Evolutionary conservation across 2,888 invertebrate genomes (phyloP).

Genomic region (Pandemis corylana): DNA sequence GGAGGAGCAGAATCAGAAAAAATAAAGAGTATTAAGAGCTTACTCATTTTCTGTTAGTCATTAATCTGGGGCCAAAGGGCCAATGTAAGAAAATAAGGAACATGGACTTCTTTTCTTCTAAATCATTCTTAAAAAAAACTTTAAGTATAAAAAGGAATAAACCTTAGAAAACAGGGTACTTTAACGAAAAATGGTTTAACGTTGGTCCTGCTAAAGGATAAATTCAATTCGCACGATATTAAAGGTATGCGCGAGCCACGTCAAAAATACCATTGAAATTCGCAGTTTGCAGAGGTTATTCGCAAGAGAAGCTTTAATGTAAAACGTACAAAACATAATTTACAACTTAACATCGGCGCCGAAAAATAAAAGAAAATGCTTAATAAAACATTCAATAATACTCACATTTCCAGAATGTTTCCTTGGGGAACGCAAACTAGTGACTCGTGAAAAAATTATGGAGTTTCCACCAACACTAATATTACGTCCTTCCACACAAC

Average conservation of each 20-base stretch:
- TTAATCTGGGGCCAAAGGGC: background rate
- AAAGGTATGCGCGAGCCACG: background rate
- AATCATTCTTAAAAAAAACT: background rate
- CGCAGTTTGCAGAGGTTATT: conserved; percentile 2
- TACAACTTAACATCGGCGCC: conserved; percentile 24
- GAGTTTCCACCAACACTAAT: conserved; percentile 45
- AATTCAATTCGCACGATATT: background rate
- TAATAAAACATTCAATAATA: conserved; percentile 47
- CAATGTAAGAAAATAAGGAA: background rate
- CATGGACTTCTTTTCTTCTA: background rate
- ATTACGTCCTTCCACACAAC: conserved; percentile 37
- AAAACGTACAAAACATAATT: background rate
- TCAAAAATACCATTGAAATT: background rate
- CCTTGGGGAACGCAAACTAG: conserved; percentile 46
- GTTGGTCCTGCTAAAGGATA: background rate
- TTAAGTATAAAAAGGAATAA: background rate
- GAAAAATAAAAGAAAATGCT: conserved; percentile 6
- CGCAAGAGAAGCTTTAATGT: background rate
- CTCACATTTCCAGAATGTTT: conserved; percentile 55
- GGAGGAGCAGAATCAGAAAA: background rate
- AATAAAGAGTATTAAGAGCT: no score
- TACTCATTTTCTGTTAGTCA: no score
- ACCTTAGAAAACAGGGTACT: background rate
- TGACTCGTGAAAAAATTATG: conserved; percentile 45
- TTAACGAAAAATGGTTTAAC: background rate